Evolutionary conservation across 1,140 invertebrate species (phyloP), one percentile per base, ranked within the genome.

Genomic region (Cephus cinctus): DNA sequence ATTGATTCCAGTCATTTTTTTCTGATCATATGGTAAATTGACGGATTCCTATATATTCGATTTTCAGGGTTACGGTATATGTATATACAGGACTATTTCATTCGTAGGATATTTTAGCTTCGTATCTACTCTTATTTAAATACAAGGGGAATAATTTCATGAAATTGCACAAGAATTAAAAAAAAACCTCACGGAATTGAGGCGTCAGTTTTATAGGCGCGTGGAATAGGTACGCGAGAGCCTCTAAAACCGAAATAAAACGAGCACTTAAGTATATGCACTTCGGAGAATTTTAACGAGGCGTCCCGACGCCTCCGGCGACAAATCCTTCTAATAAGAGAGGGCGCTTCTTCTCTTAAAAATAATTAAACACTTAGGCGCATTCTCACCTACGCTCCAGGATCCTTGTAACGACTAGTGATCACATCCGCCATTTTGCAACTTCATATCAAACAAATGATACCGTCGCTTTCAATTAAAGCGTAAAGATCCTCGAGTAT

Each of bases 261-360:
- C 23, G 40, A 15, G 31, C 9, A n/a, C n/a, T n/a, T n/a, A 43
- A 41, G 56, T 58, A 52, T 56, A 54, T 43, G 53, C 52, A 58
- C 54, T 64, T 64, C 48, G 56, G 58, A 63, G 64, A 67, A 67
- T 67, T 67, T 67, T 67, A 67, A 67, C 64, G 65, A 67, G 64
- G 59, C 58, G 55, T 56, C 54, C 51, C 50, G 54, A 61, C 56
- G 64, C 64, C 63, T 42, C 55, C 41, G 63, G 64, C 64, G 44
- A 63, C 56, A 56, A 65, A 58, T 67, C 54, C 53, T n/a, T 52
- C 54, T 64, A 64, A 64, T 59, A 59, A 64, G 62, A 63, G 58
- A 64, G 60, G 49, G 51, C 53, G 54, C 54, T 59, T 61, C 58
- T 61, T 52, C 54, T 56, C 54, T 61, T 52, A 57, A 65, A 65